phyloP scores from a whole-genome alignment of 2,797 vertebrate genomes.

The Xenops minutus region DNA sequence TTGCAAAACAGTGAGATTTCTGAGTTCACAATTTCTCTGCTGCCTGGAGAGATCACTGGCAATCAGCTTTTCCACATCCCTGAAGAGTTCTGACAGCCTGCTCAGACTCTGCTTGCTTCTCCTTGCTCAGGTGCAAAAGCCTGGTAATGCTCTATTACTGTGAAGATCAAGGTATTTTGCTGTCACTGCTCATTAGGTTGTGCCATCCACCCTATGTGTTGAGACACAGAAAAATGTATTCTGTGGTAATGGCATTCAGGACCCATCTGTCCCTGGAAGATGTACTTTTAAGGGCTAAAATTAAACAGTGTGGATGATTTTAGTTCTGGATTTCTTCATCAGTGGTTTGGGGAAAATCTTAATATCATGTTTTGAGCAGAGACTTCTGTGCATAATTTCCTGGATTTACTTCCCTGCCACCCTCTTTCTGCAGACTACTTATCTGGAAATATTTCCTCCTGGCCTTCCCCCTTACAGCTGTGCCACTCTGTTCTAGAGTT shows the following conservation, averaged over 20 bases:
- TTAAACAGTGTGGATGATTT: not conserved
- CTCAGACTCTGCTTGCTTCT: not conserved
- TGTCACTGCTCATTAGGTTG: not conserved
- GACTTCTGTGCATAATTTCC: not conserved
- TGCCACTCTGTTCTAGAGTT: not conserved
- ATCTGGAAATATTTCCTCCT: not conserved
- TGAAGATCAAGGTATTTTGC: not conserved
- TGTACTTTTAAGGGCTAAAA: not conserved
- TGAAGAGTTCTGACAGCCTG: not conserved
- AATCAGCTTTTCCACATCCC: not conserved
- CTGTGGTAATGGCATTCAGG: not conserved
- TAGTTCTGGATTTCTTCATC: not conserved
- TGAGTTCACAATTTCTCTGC: not conserved
- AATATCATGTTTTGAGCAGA: not conserved
- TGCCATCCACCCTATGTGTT: no score
- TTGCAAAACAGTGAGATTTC: not conserved
- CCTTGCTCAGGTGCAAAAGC: not conserved
- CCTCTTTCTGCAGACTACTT: not conserved
- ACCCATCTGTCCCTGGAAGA: not conserved
- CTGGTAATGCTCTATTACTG: rapidly evolving
- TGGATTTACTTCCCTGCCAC: not conserved
- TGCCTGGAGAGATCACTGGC: not conserved
- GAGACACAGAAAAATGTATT: not conserved
- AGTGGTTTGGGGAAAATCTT: not conserved
- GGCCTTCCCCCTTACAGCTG: not conserved